Base-by-base conservation (phyloP, 2,113 vertebrate species). In the Sterna hirundo region DNA sequence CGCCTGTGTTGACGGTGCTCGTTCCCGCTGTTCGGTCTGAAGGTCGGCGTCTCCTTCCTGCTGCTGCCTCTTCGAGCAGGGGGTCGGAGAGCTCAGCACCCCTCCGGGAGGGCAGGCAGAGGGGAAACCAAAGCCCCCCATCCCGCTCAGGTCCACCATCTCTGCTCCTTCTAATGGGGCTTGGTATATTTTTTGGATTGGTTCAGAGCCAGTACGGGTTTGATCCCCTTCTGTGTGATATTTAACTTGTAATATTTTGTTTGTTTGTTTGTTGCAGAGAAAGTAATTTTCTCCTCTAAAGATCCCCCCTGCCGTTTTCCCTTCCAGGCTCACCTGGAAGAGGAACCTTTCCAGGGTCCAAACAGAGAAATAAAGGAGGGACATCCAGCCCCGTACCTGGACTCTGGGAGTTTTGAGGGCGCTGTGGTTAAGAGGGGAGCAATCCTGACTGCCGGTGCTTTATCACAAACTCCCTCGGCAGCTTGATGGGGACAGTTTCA, bases 351-450 rank as follows among this genome's bases (percentile, higher is more conserved):
- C 40, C 30, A 34, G 40, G 13, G 23, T 57, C 32, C 49, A 79
- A 60, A 47, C 34, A 60, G 21, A 55, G 42, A 65, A 42, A 8
- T 7, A 36, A 55, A 74, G 47, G 32, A 83, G 26, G 16, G 23
- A 22, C 68, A 49, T 86, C 34, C 22, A 34, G 7, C 8, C 19
- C 29, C 0, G 0, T 12, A 2, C 34, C 7, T 20, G 60, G 38
- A 49, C 11, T 22, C 14, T 58, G 20, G 44, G 58, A 60, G 13
- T 68, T 68, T 36, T 32, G 52, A 27, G 66, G 58, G 55, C 16
- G 6, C 34, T 69, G 44, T 72, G 13, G 0, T 18, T 8, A 34
- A 9, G 1, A 22, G 29, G 11, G 26, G 40, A 83, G 32, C 13
- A 25, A 1, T 38, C 60, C 4, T 74, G 70, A 12, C 80, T 71